Conservation (phyloP, 1,140 invertebrate genomes). For the Tenebrio molitor region DNA sequence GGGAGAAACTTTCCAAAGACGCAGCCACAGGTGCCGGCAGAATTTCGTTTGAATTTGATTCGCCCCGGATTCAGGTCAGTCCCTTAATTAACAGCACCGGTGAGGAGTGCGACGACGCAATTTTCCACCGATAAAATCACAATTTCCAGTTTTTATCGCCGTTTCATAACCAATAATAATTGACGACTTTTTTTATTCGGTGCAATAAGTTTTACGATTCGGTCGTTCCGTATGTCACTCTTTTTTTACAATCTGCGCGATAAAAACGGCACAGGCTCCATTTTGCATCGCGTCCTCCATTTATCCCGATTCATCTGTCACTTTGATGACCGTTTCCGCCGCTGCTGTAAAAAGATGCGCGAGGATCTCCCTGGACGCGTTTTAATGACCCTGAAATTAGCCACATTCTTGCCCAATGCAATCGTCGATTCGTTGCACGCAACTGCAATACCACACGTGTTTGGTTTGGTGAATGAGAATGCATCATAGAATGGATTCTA, state of each 20-base stretch:
- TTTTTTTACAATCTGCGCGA: too few species aligned
- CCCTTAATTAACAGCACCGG: constrained; percentile 2
- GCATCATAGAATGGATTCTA: constrained; percentile 3
- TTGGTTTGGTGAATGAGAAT: constrained; percentile 9
- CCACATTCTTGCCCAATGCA: background rate
- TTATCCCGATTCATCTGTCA: too few species aligned
- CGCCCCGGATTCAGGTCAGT: too few species aligned
- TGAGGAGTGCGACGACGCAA: background rate
- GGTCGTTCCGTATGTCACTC: background rate
- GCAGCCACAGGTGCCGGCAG: constrained; percentile 1
- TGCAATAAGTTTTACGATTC: background rate
- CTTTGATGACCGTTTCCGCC: too few species aligned
- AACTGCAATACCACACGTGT: constrained; percentile 6
- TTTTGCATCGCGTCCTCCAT: too few species aligned
- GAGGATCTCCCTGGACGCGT: too few species aligned
- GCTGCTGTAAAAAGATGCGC: too few species aligned
- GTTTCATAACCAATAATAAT: constrained; percentile 3
- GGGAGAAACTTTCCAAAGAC: constrained; percentile 13
- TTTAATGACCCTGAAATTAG: too few species aligned
- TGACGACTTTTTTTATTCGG: background rate
- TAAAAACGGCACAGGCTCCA: too few species aligned
- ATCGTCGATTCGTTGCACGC: constrained; percentile 7
- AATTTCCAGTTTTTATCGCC: background rate
- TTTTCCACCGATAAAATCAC: constrained; percentile 3
- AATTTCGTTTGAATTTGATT: too few species aligned